Percentiles rank a stretch among this genome's conserved stretches.
Conservation (phyloP, 2,888 invertebrate species). For the Ichneumon xanthorius region DNA sequence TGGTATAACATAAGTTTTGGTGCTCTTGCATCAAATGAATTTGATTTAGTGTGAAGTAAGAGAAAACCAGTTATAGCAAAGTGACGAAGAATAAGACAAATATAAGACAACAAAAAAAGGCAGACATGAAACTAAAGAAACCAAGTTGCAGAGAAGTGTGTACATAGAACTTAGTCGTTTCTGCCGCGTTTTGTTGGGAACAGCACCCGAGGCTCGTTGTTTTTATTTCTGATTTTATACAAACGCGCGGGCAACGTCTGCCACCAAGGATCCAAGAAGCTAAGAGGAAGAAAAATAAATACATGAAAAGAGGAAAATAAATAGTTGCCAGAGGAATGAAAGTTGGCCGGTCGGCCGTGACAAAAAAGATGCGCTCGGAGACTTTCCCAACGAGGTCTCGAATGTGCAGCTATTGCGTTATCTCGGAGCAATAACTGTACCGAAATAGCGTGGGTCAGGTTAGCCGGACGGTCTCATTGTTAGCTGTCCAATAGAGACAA, state of each 20-base stretch:
- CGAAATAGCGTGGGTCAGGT: conserved; percentile 54
- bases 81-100: conserved; percentile 3
- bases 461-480: conserved; percentile 63
- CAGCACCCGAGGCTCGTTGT: conserved; percentile 1
- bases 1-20: too few relatives aligned
- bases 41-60: background rate
- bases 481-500: conserved; percentile 78
- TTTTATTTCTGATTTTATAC: conserved; percentile 54
- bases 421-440: conserved; percentile 25
- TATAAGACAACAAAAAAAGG: background rate
- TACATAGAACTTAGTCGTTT: conserved; percentile 44
- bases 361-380: conserved; percentile 48
- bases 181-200: conserved; percentile 31
- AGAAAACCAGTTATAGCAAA: conserved; percentile 16
- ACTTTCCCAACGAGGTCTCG: conserved; percentile 19
- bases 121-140: conserved; percentile 12
- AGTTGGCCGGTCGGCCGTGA: conserved; percentile 49
- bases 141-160: conserved; percentile 14
- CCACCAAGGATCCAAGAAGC: conserved; percentile 36
- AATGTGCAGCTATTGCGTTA: conserved; percentile 5
- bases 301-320: conserved; percentile 14
- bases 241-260: conserved; percentile 33
- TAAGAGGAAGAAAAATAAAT: background rate
- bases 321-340: conserved; percentile 15
- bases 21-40: background rate